phyloP scores from a whole-genome alignment of 1,140 invertebrate genomes.

The Ceratitis capitata region DNA sequence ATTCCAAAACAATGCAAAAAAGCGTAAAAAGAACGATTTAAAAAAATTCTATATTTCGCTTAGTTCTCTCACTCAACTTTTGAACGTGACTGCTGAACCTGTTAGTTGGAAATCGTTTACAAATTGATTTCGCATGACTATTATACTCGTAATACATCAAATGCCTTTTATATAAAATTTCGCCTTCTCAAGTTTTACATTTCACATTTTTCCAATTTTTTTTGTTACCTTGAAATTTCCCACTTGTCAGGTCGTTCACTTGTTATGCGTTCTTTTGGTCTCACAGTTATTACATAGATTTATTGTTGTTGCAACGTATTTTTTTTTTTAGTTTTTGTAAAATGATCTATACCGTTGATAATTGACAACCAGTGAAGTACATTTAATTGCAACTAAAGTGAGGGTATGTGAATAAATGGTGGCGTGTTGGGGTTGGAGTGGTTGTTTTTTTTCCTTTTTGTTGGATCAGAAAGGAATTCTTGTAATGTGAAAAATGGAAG shows the following conservation, averaged over 20 bases:
- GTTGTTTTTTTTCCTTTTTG: no score
- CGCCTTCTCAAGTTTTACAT: neutral
- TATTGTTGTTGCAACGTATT: no score
- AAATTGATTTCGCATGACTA: neutral
- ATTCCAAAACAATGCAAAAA: neutral
- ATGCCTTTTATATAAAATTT: neutral
- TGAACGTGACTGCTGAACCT: conserved; percentile 33
- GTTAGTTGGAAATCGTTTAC: neutral
- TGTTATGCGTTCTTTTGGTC: neutral
- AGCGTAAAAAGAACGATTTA: neutral
- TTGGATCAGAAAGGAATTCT: no score
- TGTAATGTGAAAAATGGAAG: no score
- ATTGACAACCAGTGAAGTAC: neutral
- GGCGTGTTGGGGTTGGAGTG: no score
- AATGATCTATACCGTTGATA: neutral
- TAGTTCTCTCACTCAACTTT: conserved; percentile 23
- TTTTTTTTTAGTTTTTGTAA: neutral
- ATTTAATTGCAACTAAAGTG: neutral
- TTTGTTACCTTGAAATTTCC: neutral
- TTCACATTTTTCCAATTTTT: neutral
- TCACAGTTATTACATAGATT: neutral
- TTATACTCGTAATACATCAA: neutral
- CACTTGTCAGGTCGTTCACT: neutral
- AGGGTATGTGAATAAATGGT: neutral
- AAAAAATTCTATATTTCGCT: neutral